phyloP scores from a whole-genome alignment of 2,888 invertebrate species.

The Erebia ligea region DNA sequence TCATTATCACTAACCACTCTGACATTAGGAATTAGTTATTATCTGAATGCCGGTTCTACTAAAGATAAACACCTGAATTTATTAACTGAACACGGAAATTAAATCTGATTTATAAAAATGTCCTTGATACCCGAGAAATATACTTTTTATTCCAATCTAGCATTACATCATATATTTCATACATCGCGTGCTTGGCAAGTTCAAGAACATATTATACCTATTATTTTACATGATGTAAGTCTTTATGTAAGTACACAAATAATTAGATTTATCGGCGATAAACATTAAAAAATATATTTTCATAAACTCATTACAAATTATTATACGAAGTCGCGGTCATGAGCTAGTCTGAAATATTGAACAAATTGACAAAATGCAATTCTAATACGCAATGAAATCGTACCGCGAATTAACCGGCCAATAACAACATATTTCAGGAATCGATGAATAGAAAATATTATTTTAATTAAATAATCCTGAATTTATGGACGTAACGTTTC shows the following conservation, averaged over 20 bases:
- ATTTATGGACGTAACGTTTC: slow-evolving; percentile 28
- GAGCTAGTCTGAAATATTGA: not conserved
- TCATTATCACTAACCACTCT: not conserved
- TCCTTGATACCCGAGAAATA: slow-evolving; percentile 25
- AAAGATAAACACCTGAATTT: slow-evolving; percentile 26
- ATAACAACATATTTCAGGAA: slow-evolving; percentile 20
- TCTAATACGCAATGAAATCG: slow-evolving; percentile 3
- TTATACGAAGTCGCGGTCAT: not conserved
- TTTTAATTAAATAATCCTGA: slow-evolving; percentile 25
- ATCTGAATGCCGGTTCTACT: slow-evolving; percentile 6
- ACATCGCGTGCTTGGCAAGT: not conserved
- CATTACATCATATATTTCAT: slow-evolving; percentile 3
- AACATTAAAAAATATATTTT: too few relatives aligned
- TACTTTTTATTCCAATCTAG: slow-evolving; percentile 9
- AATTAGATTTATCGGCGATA: too few relatives aligned
- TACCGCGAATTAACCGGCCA: slow-evolving; percentile 16
- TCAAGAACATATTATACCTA: too few relatives aligned
- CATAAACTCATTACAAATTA: too few relatives aligned
- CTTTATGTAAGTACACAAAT: too few relatives aligned
- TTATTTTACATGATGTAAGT: too few relatives aligned
- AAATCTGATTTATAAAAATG: slow-evolving; percentile 30
- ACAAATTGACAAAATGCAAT: slow-evolving; percentile 4
- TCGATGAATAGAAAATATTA: slow-evolving; percentile 22
- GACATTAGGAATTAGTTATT: not conserved
- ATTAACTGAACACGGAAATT: slow-evolving; percentile 29